These are phyloP conservation scores for Nymphalis urticae DNA, from an alignment of 2,888 invertebrate species.

Conservation along the genomic window DNA sequence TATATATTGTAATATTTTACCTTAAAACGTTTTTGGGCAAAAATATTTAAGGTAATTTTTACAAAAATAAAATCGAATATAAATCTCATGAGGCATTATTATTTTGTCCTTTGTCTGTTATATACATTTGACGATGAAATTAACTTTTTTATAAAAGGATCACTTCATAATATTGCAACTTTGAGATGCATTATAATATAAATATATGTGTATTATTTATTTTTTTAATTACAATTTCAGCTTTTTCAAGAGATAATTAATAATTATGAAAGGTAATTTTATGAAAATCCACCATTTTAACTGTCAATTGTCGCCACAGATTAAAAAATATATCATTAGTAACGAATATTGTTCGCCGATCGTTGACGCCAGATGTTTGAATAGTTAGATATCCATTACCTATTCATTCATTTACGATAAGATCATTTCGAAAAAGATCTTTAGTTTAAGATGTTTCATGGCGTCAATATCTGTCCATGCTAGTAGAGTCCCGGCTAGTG, in stretches of 20 bases:
- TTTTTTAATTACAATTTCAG: no score
- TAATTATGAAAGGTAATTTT: no score
- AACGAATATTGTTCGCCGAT: not conserved
- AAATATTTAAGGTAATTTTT: conserved; percentile 55
- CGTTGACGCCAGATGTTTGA: not conserved
- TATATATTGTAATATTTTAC: conserved; percentile 41
- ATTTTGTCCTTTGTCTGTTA: conserved; percentile 21
- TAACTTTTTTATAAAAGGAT: conserved; percentile 15
- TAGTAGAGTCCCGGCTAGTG: conserved; percentile 73
- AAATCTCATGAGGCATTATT: conserved; percentile 48
- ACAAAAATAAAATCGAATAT: conserved; percentile 40
- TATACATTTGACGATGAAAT: conserved; percentile 21
- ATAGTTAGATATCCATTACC: not conserved
- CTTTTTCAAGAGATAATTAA: no score
- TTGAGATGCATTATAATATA: not conserved
- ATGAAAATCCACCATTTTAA: conserved; percentile 5
- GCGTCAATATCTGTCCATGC: conserved; percentile 69
- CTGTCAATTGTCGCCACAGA: conserved; percentile 15
- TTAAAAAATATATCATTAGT: conserved; percentile 1
- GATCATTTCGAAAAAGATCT: not conserved
- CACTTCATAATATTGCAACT: conserved; percentile 2
- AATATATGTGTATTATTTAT: no score
- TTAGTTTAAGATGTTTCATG: not conserved
- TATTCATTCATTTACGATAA: not conserved
- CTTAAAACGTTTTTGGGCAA: conserved; percentile 56